phyloP scores from a whole-genome alignment of 2,797 vertebrate genomes.

The Distichodus sexfasciatus region DNA sequence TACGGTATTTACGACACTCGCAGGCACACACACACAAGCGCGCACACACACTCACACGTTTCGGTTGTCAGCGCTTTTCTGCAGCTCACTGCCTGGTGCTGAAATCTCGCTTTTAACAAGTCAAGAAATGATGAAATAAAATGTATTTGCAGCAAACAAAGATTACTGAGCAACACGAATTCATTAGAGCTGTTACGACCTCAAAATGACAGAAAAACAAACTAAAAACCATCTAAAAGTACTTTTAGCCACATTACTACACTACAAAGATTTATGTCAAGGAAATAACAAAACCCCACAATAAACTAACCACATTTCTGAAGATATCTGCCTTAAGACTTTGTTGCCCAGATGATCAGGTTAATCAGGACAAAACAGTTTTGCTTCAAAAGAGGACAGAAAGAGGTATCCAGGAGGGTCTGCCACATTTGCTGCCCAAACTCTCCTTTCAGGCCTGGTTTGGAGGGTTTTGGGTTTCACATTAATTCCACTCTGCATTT shows the following conservation, averaged over 20 bases:
- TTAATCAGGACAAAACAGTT: slow-evolving; percentile 40
- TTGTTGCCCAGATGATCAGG: slow-evolving; percentile 21
- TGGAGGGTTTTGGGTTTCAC: slow-evolving; percentile 45
- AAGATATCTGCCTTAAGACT: slow-evolving; percentile 16
- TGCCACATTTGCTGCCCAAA: slow-evolving; percentile 21
- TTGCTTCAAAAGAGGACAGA: slow-evolving; percentile 12
- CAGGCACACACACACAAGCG: not conserved
- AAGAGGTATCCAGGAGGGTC: slow-evolving; percentile 15
- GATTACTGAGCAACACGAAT: no score
- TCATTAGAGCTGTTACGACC: no score
- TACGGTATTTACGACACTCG: slow-evolving; percentile 68
- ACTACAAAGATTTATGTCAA: no score
- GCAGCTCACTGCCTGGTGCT: not conserved
- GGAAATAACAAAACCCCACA: slow-evolving; percentile 4
- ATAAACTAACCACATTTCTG: slow-evolving; percentile 33
- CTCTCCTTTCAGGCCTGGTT: slow-evolving; percentile 39
- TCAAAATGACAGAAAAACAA: no score
- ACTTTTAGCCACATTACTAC: no score
- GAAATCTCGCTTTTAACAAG: not conserved
- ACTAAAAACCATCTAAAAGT: no score
- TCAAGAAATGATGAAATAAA: not conserved
- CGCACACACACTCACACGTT: not conserved
- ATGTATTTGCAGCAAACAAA: not conserved
- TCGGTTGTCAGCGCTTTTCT: not conserved
- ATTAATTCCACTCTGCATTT: slow-evolving; percentile 34